Evolutionary conservation across 2,888 invertebrate species (phyloP).

Genomic region (Zele albiditarsus): DNA sequence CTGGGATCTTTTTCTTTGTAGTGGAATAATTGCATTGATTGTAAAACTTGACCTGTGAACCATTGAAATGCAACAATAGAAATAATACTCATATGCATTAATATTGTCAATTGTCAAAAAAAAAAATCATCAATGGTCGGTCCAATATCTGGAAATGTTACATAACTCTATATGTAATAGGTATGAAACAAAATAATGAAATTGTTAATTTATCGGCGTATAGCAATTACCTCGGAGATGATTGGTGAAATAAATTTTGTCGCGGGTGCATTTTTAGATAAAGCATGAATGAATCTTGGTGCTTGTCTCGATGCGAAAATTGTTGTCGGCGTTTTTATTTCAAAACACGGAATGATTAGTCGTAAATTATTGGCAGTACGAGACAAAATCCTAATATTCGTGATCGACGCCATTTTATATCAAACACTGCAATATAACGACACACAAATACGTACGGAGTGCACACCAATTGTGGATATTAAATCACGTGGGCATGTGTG

Average conservation of each 20-base stretch:
- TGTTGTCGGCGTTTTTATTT: slow-evolving; percentile 38
- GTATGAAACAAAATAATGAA: background rate
- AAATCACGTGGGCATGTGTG: background rate
- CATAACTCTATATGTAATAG: background rate
- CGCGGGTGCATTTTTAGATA: background rate
- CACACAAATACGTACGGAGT: background rate
- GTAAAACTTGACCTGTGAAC: slow-evolving; percentile 34
- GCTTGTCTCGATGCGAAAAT: slow-evolving; percentile 43
- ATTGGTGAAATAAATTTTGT: slow-evolving; percentile 33
- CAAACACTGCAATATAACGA: background rate
- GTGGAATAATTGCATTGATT: slow-evolving; percentile 68
- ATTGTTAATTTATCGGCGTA: background rate
- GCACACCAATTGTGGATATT: background rate
- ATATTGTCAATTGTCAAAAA: background rate
- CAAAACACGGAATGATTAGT: slow-evolving; percentile 54
- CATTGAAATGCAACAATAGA: background rate
- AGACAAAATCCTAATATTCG: slow-evolving; percentile 62
- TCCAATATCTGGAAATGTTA: background rate
- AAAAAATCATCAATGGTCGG: background rate
- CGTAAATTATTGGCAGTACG: slow-evolving; percentile 62
- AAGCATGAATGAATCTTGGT: slow-evolving; percentile 54
- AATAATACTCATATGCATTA: background rate
- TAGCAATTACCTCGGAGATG: slow-evolving; percentile 57
- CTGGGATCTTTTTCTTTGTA: slow-evolving; percentile 75
- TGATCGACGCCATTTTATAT: slow-evolving; percentile 67